Conservation (phyloP, 2,797 vertebrate genomes). For the Hyperoplus lanceolatus region DNA sequence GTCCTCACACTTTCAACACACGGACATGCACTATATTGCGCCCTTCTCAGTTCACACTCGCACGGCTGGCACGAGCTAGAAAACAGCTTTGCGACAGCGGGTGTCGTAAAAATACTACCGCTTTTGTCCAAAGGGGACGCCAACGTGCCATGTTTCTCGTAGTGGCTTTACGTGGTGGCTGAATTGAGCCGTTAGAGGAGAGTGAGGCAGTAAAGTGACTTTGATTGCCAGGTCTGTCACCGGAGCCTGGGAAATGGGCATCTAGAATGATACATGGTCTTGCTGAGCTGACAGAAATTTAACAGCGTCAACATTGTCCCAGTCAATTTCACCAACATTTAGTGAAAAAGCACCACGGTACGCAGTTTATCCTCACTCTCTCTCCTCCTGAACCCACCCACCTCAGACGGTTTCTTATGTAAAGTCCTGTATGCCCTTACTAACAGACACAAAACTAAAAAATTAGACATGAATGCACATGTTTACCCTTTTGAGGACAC, state of each 20-base stretch:
- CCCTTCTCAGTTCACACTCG: too few species aligned
- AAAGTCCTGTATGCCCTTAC: not conserved
- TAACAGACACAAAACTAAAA: not conserved
- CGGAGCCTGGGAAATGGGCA: conserved; percentile 27
- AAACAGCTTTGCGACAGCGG: too few species aligned
- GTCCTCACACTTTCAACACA: too few species aligned
- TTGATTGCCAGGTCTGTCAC: conserved; percentile 41
- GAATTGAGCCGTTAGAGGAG: conserved; percentile 3
- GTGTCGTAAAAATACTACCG: too few species aligned
- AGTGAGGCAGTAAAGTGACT: conserved; percentile 37
- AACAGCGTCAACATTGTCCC: conserved; percentile 16
- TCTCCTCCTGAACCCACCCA: not conserved
- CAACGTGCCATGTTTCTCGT: too few species aligned
- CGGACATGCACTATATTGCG: too few species aligned
- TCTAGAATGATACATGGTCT: conserved; percentile 27
- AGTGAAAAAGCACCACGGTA: conserved; percentile 9
- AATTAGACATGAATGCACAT: not conserved
- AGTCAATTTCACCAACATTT: conserved; percentile 19
- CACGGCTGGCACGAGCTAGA: too few species aligned
- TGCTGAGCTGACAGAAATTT: conserved; percentile 55
- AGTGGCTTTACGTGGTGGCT: conserved; percentile 1
- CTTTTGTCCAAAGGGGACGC: too few species aligned
- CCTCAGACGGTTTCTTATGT: not conserved
- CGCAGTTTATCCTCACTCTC: not conserved
- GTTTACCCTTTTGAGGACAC: not conserved